Evolutionary conservation across 2,888 invertebrate species (phyloP).

Genomic region (Electrophaes corylata): DNA sequence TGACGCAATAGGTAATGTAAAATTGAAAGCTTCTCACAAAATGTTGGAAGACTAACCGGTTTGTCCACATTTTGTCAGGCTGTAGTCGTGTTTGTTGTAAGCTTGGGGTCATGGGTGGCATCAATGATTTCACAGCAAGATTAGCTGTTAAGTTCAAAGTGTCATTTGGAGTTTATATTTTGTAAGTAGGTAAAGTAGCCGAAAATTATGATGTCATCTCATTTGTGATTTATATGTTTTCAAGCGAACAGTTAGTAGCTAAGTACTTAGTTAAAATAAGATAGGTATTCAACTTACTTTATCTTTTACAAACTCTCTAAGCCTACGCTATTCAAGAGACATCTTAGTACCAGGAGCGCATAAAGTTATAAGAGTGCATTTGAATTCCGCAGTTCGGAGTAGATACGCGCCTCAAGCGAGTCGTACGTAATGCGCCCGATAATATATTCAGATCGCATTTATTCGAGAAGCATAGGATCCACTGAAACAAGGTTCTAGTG

Average conservation of each 20-base stretch:
- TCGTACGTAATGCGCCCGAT: constrained; percentile 77
- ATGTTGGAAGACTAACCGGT: constrained; percentile 39
- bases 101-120: constrained; percentile 36
- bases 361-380: constrained; percentile 68
- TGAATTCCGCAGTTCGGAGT: constrained; percentile 65
- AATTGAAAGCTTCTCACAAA: constrained; percentile 34
- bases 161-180: background rate
- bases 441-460: constrained; percentile 81
- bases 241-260: no score
- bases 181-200: background rate
- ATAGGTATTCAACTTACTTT: constrained; percentile 1
- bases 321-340: constrained; percentile 29
- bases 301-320: constrained; percentile 22
- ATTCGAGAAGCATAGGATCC: constrained; percentile 72
- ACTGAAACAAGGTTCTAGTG: constrained; percentile 74
- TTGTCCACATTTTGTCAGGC: constrained; percentile 38
- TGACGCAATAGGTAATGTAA: constrained; percentile 26
- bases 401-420: constrained; percentile 75
- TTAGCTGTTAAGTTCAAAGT: constrained; percentile 1
- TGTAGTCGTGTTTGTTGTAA: constrained; percentile 32
- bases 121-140: constrained; percentile 14
- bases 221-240: no score
- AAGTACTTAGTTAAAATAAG: background rate
- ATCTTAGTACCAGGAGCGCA: constrained; percentile 54
- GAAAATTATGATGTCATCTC: constrained; percentile 1